Percentiles rank a stretch among this genome's conserved stretches.
Conservation (phyloP, 2,888 invertebrate genomes). For the Neria commutata region DNA sequence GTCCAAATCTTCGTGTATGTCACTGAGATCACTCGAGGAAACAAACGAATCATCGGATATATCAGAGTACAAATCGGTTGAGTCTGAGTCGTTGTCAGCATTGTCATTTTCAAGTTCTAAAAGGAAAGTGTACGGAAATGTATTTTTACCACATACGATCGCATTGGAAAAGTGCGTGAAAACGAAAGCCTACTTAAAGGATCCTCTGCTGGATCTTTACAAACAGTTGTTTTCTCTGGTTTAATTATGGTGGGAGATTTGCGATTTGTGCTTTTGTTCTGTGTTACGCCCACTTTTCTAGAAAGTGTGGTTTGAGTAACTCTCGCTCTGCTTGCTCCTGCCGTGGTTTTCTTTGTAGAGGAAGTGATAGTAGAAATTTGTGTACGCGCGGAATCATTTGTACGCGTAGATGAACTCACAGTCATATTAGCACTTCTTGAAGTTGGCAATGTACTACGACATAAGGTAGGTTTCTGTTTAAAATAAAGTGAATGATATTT, state of each 20-base stretch:
- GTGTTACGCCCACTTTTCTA: neutral
- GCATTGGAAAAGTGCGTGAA: neutral
- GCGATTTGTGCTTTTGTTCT: neutral
- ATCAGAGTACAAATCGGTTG: conserved; percentile 34
- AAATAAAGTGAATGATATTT: neutral
- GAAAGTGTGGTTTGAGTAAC: neutral
- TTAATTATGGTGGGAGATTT: conserved; percentile 33
- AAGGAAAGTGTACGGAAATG: neutral
- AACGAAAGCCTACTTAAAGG: conserved; percentile 32
- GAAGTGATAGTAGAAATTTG: conserved; percentile 14
- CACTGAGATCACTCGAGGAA: conserved; percentile 31
- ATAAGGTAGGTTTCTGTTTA: neutral
- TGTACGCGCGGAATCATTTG: conserved; percentile 3
- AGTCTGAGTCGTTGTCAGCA: conserved; percentile 28
- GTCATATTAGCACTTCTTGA: neutral
- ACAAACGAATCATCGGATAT: conserved; percentile 36
- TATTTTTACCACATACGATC: too few species aligned
- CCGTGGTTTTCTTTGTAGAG: neutral
- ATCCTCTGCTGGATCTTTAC: conserved; percentile 37
- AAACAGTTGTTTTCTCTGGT: conserved; percentile 32
- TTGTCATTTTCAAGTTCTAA: conserved; percentile 32
- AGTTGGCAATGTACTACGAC: neutral
- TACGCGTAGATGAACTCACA: neutral
- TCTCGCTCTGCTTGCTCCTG: neutral
- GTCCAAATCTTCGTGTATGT: too few species aligned